Conservation (phyloP, 1,140 invertebrate species). For the Pantala flavescens region DNA sequence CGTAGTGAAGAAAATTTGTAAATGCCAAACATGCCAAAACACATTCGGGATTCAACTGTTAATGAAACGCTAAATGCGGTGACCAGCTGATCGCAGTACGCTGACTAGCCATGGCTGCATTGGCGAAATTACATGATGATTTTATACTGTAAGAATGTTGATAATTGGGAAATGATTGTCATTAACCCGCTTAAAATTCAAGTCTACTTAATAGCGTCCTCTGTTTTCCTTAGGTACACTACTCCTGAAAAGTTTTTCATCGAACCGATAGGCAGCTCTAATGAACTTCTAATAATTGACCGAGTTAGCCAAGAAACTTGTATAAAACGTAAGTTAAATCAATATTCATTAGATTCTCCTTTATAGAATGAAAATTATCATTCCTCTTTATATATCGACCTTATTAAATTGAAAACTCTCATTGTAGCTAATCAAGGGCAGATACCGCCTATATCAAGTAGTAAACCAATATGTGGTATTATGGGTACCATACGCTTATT, state of each 20-base stretch:
- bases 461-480: slow-evolving; percentile 75
- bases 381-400: too few species aligned
- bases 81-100: not conserved
- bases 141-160: slow-evolving; percentile 46
- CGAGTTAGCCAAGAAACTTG: slow-evolving; percentile 52
- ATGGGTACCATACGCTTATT: slow-evolving; percentile 77
- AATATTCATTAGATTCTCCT: too few species aligned
- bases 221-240: slow-evolving; percentile 45
- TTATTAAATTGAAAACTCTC: slow-evolving; percentile 18
- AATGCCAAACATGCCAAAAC: too few species aligned
- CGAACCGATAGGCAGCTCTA: slow-evolving; percentile 46
- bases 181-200: not conserved
- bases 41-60: too few species aligned
- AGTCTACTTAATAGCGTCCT: slow-evolving; percentile 19
- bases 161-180: not conserved
- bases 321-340: slow-evolving; percentile 46
- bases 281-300: slow-evolving; percentile 59
- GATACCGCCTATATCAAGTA: slow-evolving; percentile 49
- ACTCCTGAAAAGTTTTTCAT: slow-evolving; percentile 64
- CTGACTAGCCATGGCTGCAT: slow-evolving; percentile 28
- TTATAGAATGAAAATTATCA: too few species aligned
- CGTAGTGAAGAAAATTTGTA: too few species aligned
- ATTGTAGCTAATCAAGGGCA: slow-evolving; percentile 42
- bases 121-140: slow-evolving; percentile 44
- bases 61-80: not conserved